phyloP scores from a whole-genome alignment of 2,888 invertebrate species.

The Lymantria dispar region DNA sequence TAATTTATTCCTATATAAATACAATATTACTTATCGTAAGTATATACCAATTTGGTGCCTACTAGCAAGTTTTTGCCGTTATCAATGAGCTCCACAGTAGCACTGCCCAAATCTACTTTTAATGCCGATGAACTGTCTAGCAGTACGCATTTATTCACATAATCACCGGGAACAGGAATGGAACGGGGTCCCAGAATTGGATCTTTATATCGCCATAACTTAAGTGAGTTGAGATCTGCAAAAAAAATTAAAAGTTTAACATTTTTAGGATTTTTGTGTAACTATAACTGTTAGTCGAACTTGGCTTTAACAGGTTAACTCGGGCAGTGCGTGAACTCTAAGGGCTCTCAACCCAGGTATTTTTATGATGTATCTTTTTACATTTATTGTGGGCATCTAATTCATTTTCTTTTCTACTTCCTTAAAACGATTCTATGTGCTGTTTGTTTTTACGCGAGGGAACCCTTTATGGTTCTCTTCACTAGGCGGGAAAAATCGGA shows the following conservation, averaged over 20 bases:
- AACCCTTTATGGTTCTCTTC: too few relatives aligned
- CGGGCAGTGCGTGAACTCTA: too few relatives aligned
- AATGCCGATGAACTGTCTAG: constrained; percentile 76
- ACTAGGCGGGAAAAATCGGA: too few relatives aligned
- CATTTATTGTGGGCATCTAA: too few relatives aligned
- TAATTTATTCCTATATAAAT: constrained; percentile 23
- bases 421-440: too few relatives aligned
- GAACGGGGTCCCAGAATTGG: constrained; percentile 88
- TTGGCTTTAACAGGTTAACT: too few relatives aligned
- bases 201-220: constrained; percentile 90
- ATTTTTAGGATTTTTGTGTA: too few relatives aligned
- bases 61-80: constrained; percentile 71
- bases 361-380: too few relatives aligned
- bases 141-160: constrained; percentile 82
- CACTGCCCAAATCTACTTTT: constrained; percentile 69
- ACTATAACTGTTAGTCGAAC: too few relatives aligned
- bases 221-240: constrained; percentile 84
- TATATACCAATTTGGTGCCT: constrained; percentile 80
- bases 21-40: constrained; percentile 60
- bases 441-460: too few relatives aligned
- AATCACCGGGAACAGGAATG: constrained; percentile 87
- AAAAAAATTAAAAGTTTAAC: constrained; percentile 22
- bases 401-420: too few relatives aligned
- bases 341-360: too few relatives aligned
- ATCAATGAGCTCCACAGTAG: constrained; percentile 65